Base-by-base conservation (phyloP, 2,797 vertebrate genomes). In the Gymnoscopelus braueri region DNA sequence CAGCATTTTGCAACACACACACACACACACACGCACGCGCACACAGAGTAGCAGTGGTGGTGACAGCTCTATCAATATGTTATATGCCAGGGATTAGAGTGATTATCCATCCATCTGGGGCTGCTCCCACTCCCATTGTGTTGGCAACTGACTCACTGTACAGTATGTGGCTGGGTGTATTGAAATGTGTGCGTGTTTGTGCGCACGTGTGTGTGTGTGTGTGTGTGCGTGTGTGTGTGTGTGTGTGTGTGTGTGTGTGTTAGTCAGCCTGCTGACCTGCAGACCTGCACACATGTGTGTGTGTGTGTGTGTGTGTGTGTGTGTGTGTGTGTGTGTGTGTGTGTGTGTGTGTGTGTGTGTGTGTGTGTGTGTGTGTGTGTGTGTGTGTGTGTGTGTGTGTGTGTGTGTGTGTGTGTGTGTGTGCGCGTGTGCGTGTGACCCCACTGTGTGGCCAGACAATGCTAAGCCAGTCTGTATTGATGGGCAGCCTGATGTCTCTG, bases 281-380 rank as follows among this genome's bases (percentile, higher is more conserved):
- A n/a, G n/a, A n/a, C n/a, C n/a, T 19, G 60, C 19, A 51, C 48
- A 14, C 57, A 48, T 19, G 9, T 54, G 51, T 19, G 51, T 32
- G 26, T 55, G 51, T 52, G 50, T 53, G 62, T 64, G 62, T 53
- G 62, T 53, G 63, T 23, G 51, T 4, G 50, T 29, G 23, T 54
- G 50, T 32, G 24, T 52, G 49, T 63, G 44, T 62, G 48, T 39
- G 47, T 23, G 67, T 60, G 65, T 29, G 1, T 29, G 26, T 19
- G 60, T 19, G 9, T 54, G 51, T 19, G 51, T 32, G 26, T 55
- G 51, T 52, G 50, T 53, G 62, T 64, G 62, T 53, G 62, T 53
- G 63, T 23, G 51, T 4, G 50, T 29, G 23, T 54, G 50, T 32
- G 24, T 52, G 49, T 52, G 19, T 63, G 44, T 62, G 48, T 39